Conservation (phyloP, 1,140 invertebrate genomes). For the Tetraneura akinire region DNA sequence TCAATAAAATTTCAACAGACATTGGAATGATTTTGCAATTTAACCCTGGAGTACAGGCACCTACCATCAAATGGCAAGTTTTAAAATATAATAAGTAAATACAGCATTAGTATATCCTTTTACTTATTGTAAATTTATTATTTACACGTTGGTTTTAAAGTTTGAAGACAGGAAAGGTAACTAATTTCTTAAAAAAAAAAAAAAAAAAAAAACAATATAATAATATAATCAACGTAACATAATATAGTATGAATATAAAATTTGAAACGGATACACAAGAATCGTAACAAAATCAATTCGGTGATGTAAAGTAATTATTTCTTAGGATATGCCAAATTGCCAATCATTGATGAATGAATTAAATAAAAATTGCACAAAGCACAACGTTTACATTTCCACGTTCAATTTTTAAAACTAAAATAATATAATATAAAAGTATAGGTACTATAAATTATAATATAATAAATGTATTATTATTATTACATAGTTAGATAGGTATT, state of each 20-base stretch:
- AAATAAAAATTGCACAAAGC: slow-evolving; percentile 1
- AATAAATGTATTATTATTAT: neutral
- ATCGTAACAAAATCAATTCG: slow-evolving; percentile 8
- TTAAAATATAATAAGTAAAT: too few species aligned
- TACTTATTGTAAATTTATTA: slow-evolving; percentile 16
- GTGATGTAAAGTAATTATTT: neutral
- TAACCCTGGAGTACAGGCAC: too few species aligned
- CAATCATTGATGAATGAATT: neutral
- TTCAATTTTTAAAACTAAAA: neutral
- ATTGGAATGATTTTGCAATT: too few species aligned
- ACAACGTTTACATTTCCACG: too few species aligned
- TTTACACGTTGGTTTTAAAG: slow-evolving; percentile 22
- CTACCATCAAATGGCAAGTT: too few species aligned
- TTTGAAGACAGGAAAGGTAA: slow-evolving; percentile 19
- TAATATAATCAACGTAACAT: slow-evolving; percentile 15
- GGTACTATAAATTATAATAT: too few species aligned
- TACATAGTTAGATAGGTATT: neutral
- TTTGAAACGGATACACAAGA: neutral
- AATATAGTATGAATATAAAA: neutral
- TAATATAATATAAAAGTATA: too few species aligned
- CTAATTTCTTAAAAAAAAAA: slow-evolving; percentile 19
- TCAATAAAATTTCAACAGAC: too few species aligned
- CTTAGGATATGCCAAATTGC: neutral
- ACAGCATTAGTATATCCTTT: neutral
- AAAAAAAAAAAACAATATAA: too few species aligned